These are phyloP conservation scores for Lepidothrix coronata DNA, from an alignment of 2,113 vertebrate species.

Conservation along the genomic window DNA sequence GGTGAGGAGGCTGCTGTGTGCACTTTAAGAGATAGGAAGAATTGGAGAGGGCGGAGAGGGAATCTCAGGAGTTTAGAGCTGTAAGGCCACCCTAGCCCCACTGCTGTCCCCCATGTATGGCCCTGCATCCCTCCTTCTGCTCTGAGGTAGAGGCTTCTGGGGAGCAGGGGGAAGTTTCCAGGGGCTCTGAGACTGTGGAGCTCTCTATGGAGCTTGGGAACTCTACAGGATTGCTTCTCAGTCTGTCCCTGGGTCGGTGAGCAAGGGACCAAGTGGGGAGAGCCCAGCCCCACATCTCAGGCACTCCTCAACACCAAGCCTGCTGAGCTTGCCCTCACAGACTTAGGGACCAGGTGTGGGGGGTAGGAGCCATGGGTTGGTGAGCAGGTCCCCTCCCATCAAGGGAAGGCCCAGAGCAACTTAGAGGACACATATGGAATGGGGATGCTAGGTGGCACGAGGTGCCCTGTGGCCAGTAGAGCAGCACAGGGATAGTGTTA, in stretches of 20 bases:
- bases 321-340: fast-evolving
- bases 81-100: not conserved
- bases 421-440: not conserved
- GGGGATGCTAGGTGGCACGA: no score
- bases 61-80: not conserved
- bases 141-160: not conserved
- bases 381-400: fast-evolving
- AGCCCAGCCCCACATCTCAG: not conserved
- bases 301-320: not conserved
- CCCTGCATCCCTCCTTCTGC: not conserved
- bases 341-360: not conserved
- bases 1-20: not conserved
- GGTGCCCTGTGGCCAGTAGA: not conserved
- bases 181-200: not conserved
- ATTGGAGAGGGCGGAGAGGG: fast-evolving
- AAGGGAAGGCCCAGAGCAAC: not conserved
- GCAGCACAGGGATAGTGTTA: not conserved
- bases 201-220: not conserved
- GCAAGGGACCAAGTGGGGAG: fast-evolving
- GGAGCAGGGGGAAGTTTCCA: not conserved
- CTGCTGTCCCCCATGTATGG: not conserved
- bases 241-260: not conserved
- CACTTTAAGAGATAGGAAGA: not conserved
- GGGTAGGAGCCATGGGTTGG: not conserved
- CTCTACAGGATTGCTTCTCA: not conserved